Conservation (phyloP, 2,113 vertebrate genomes). For the Uropsilus gracilis region DNA sequence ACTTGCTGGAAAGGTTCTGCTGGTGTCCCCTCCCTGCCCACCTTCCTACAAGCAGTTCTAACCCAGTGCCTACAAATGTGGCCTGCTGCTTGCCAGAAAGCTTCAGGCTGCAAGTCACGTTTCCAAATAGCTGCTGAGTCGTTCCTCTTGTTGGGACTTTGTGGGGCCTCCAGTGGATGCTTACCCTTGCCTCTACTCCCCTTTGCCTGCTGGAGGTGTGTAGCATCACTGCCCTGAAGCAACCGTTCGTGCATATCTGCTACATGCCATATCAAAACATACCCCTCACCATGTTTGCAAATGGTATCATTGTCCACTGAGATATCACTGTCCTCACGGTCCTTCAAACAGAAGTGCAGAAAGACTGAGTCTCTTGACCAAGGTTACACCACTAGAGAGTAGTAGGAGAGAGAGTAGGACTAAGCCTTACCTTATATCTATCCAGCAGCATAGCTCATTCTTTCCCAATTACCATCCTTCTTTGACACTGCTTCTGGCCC, state of each 20-base stretch:
- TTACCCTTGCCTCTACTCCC: background rate
- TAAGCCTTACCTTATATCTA: background rate
- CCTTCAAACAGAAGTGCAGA: background rate
- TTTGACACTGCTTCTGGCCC: background rate
- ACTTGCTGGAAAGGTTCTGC: background rate
- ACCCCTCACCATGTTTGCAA: background rate
- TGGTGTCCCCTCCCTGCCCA: accelerated
- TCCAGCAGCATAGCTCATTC: background rate
- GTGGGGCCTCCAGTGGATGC: accelerated
- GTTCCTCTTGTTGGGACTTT: background rate
- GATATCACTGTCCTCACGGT: background rate
- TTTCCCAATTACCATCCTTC: background rate
- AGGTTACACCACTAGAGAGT: background rate
- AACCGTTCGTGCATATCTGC: background rate
- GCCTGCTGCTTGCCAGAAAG: background rate
- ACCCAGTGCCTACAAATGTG: background rate
- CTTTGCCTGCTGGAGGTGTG: background rate
- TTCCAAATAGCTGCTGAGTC: background rate
- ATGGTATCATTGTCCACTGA: no score
- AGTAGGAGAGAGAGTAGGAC: background rate
- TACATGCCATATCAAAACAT: background rate
- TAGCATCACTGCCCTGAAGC: background rate
- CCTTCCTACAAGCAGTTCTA: background rate
- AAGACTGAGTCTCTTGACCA: background rate
- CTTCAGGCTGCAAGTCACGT: accelerated